Evolutionary conservation across 1,140 invertebrate genomes (phyloP), one percentile per base, ranked within the genome.

Genomic region (Mercenaria mercenaria): DNA sequence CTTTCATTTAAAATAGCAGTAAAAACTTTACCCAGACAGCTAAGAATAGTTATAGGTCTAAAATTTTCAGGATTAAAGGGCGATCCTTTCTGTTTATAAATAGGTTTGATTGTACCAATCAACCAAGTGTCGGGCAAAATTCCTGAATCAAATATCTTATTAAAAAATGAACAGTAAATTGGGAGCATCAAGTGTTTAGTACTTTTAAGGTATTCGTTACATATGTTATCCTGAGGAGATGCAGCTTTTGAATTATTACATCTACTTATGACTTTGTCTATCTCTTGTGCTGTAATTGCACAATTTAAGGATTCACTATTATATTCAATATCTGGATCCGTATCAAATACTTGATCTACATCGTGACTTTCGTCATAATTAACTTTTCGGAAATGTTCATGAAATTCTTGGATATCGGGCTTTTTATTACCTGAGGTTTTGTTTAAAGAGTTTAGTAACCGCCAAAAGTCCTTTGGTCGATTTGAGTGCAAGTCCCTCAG

Each of bases 21-120:
- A 29, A 83, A 83, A 15, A 67, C 10, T 83, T 83, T 83, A n/a
- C 79, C 79, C 13, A 81, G 32, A 39, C 79, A 81, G 26, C 50
- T 81, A n/a, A 81, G 47, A 4, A 81, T 52, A 81, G 47, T 59
- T 23, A 81, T 81, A 15, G 79, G 79, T 67, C 80, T 83, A 37
- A 59, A 67, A 32, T 83, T 67, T 23, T 18, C 29, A 29, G 52
- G 52, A 4, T 83, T n/a, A 20, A 59, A 23, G 4, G 80, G 23
- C n/a, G 43, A 56, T 20, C 59, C 52, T 83, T 83, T 26, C 67
- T 67, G 69, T 67, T 83, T 83, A 47, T 64, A 83, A 11, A 39
- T 67, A 3, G 59, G 52, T n/a, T 39, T 83, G 23, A 67, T 83
- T 10, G 43, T 34, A 39, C 80, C 80, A 23, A 59, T 29, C 15